phyloP scores from a whole-genome alignment of 1,140 invertebrate species.

The Achroia grisella region DNA sequence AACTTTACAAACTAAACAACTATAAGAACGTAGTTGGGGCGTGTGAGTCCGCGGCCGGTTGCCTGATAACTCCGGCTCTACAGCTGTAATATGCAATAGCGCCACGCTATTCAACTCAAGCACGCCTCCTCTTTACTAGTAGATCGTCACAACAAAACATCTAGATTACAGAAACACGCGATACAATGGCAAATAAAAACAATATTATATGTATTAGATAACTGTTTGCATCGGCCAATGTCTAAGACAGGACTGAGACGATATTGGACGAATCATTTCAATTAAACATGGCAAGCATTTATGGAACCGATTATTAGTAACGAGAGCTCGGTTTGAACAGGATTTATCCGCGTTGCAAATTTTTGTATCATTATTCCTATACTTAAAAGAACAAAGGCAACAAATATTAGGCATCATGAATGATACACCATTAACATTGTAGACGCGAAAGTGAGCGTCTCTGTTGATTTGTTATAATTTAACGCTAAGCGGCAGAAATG shows the following conservation, averaged over 20 bases:
- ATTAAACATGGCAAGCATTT: constrained; percentile 49
- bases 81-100: constrained; percentile 16
- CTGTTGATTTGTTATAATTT: too few relatives aligned
- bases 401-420: too few relatives aligned
- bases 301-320: constrained; percentile 43
- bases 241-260: constrained; percentile 34
- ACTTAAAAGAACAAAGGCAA: neutral
- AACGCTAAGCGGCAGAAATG: too few relatives aligned
- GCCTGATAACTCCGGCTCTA: constrained; percentile 33
- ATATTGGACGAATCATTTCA: constrained; percentile 30
- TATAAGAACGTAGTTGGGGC: constrained; percentile 18
- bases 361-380: neutral
- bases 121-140: constrained; percentile 5
- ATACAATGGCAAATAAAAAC: neutral
- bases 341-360: constrained; percentile 46
- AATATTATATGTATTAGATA: neutral
- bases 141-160: neutral
- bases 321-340: constrained; percentile 62
- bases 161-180: too few relatives aligned
- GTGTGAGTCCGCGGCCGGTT: constrained; percentile 37
- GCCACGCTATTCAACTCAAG: constrained; percentile 3
- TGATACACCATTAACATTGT: too few relatives aligned
- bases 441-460: too few relatives aligned
- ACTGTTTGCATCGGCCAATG: constrained; percentile 6
- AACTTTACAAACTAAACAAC: too few relatives aligned